A percentile compares a stretch with the other conserved stretches of the same genome.
These are phyloP conservation scores for Rhynchophorus ferrugineus DNA, from an alignment of 1,140 invertebrate genomes.

Conservation along the genomic window DNA sequence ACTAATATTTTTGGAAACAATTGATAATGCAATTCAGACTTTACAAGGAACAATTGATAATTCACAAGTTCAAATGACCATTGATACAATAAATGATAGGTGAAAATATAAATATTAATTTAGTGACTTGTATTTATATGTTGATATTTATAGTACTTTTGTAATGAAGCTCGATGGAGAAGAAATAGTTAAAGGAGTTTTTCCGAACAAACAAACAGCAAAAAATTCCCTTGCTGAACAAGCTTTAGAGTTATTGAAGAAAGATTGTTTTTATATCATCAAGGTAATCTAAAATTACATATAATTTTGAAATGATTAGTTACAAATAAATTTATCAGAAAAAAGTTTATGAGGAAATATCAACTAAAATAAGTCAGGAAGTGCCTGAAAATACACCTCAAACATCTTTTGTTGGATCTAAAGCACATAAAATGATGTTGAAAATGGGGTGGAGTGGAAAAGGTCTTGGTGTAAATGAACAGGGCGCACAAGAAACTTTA, in stretches of 20 bases:
- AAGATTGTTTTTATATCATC: slow-evolving; percentile 26
- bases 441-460: slow-evolving; percentile 30
- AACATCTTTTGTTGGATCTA: slow-evolving; percentile 12
- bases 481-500: slow-evolving; percentile 23
- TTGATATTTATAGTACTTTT: slow-evolving; percentile 5
- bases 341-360: slow-evolving; percentile 21
- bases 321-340: slow-evolving; percentile 1
- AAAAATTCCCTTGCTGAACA: slow-evolving; percentile 21
- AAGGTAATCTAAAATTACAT: slow-evolving; percentile 5
- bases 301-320: background rate
- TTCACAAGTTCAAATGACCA: slow-evolving; percentile 7
- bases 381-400: slow-evolving; percentile 1
- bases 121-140: background rate
- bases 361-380: slow-evolving; percentile 5
- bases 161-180: slow-evolving; percentile 18
- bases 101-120: background rate
- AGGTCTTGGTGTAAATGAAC: slow-evolving; percentile 24
- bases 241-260: slow-evolving; percentile 22
- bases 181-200: slow-evolving; percentile 17
- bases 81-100: slow-evolving; percentile 4
- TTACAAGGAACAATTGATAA: slow-evolving; percentile 10
- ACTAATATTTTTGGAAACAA: slow-evolving; percentile 16
- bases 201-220: slow-evolving; percentile 20
- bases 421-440: slow-evolving; percentile 27
- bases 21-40: slow-evolving; percentile 8